Evolutionary conservation across 1,140 invertebrate species (phyloP).

Genomic region (Oncopodura yosiiana): DNA sequence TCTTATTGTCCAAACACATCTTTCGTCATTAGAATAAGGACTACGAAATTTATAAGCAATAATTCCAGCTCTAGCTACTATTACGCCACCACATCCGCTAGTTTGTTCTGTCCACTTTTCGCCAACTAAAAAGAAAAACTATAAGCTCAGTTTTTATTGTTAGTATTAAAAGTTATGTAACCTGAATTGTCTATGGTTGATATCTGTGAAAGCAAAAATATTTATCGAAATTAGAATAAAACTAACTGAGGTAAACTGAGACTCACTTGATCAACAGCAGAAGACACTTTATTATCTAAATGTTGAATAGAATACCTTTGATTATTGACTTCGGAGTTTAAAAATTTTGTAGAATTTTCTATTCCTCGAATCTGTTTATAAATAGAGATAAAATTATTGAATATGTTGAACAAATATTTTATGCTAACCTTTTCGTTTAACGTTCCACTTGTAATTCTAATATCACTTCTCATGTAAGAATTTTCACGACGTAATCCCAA

Average conservation of each 20-base stretch:
- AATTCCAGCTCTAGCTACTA: slow-evolving; percentile 10
- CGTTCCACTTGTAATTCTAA: too few relatives aligned
- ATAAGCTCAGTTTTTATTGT: neutral
- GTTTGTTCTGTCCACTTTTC: slow-evolving; percentile 3
- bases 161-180: too few relatives aligned
- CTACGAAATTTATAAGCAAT: slow-evolving; percentile 2
- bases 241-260: neutral
- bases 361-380: too few relatives aligned
- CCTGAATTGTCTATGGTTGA: too few relatives aligned
- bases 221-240: neutral
- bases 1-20: slow-evolving; percentile 5
- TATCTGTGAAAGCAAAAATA: neutral
- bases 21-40: neutral
- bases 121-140: neutral
- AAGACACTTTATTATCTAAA: neutral
- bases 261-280: neutral
- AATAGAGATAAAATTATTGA: too few relatives aligned
- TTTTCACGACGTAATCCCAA: too few relatives aligned
- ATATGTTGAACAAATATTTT: too few relatives aligned
- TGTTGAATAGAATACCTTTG: too few relatives aligned
- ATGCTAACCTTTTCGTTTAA: too few relatives aligned
- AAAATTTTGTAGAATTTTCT: too few relatives aligned
- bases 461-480: too few relatives aligned
- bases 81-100: slow-evolving; percentile 11
- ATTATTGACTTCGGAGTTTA: too few relatives aligned